Conservation (phyloP, 2,113 vertebrate species). For the Illadopsis cleaveri region DNA sequence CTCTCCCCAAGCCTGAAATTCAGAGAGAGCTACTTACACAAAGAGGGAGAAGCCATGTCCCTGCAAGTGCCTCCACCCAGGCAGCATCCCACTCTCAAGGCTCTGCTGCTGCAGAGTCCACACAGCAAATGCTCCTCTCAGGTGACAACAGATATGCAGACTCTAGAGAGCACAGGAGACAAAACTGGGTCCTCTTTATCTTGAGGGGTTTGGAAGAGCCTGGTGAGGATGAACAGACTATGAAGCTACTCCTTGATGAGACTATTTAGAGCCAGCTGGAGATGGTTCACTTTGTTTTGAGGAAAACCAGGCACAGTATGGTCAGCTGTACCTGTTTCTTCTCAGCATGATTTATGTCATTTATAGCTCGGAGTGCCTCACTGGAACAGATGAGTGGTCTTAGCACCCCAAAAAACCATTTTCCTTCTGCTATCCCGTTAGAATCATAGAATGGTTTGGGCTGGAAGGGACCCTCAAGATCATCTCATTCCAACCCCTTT, state of each 20-base stretch:
- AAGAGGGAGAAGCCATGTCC: not conserved
- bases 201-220: not conserved
- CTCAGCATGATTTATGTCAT: not conserved
- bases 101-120: not conserved
- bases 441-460: not conserved
- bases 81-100: not conserved
- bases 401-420: not conserved
- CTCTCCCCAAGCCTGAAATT: not conserved
- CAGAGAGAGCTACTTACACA: not conserved
- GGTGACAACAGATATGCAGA: not conserved
- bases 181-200: not conserved
- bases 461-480: not conserved
- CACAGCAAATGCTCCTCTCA: not conserved
- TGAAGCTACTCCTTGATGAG: not conserved
- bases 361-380: not conserved
- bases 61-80: not conserved
- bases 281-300: not conserved
- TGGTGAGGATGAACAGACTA: not conserved
- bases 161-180: not conserved
- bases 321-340: not conserved
- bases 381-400: not conserved
- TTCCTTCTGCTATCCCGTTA: not conserved
- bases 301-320: not conserved
- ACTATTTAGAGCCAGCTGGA: not conserved
- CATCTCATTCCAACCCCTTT: fast-evolving